Evolutionary conservation across 2,797 vertebrate genomes (phyloP), one percentile per base, ranked within the genome.

Genomic region (Enteromius argenteus): DNA sequence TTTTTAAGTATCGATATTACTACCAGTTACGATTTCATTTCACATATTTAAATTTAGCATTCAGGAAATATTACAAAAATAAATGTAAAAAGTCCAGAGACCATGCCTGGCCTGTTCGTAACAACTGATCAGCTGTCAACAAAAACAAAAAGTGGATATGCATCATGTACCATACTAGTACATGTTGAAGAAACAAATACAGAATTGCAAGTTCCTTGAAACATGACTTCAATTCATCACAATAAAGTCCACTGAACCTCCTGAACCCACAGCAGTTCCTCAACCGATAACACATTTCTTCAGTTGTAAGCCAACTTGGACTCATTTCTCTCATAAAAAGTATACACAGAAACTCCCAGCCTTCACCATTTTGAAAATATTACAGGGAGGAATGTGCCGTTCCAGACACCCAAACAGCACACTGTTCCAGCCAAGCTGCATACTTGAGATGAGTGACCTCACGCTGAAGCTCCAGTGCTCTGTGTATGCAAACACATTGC

Each of bases 341-440:
- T 21, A 32, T 79, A 32, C 71, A 85, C 76, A 81, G 67, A 87
- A 85, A 76, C 78, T 87, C 35, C 80, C 84, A 80, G 78, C 83
- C 69, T 84, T 87, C 80, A 86, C 66, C 46, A 81, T 67, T 87
- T 84, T 81, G 78, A 86, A 85, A 84, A 85, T 81, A 87, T 79
- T 85, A 77, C 81, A 82, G 83, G 68, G 73, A 88, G 85, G 87
- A 88, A 91, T 91, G 92, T 91, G 92, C 66, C 3, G 90, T 92
- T 93, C 95, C 95, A 97, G 96, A 96, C 96, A 96, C 96, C 96
- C 96, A 96, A 96, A 96, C 96, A 96, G 93, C 87, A 90, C 91
- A 51, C 84, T 75, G 91, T 93, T 95, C 95, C 95, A 95, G 95
- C 95, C 95, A 94, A 92, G 92, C 92, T 92, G 93, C 95, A 95